Conservation (phyloP, 2,113 vertebrate genomes). For the Zosterops lateralis region DNA sequence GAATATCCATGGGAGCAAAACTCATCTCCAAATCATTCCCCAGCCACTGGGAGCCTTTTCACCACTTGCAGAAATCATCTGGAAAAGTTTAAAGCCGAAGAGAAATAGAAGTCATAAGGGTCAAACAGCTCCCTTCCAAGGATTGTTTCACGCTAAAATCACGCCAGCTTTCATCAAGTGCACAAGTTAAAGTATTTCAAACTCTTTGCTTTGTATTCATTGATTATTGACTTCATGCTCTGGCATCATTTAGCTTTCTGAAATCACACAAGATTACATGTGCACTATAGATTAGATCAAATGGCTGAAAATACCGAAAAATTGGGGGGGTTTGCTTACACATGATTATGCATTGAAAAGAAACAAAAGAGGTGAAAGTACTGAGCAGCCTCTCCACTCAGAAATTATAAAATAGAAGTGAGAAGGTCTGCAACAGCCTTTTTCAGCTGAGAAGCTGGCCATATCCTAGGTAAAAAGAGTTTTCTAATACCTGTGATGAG, state of each 20-base stretch:
- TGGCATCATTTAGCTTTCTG: conserved; percentile 3
- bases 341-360: background rate
- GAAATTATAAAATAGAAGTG: background rate
- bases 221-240: background rate
- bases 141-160: background rate
- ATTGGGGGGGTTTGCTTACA: background rate
- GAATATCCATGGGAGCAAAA: background rate
- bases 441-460: background rate
- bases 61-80: background rate
- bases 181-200: background rate
- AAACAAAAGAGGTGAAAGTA: background rate
- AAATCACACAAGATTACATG: background rate
- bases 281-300: background rate
- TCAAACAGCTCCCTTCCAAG: background rate
- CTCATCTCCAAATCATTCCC: background rate
- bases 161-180: background rate
- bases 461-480: background rate
- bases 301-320: background rate
- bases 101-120: background rate
- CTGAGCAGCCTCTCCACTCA: background rate
- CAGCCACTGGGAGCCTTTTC: background rate
- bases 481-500: background rate
- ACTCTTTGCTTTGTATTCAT: background rate
- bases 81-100: background rate
- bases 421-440: background rate